phyloP scores from a whole-genome alignment of 2,113 vertebrate genomes.

The Cygnus atratus region DNA sequence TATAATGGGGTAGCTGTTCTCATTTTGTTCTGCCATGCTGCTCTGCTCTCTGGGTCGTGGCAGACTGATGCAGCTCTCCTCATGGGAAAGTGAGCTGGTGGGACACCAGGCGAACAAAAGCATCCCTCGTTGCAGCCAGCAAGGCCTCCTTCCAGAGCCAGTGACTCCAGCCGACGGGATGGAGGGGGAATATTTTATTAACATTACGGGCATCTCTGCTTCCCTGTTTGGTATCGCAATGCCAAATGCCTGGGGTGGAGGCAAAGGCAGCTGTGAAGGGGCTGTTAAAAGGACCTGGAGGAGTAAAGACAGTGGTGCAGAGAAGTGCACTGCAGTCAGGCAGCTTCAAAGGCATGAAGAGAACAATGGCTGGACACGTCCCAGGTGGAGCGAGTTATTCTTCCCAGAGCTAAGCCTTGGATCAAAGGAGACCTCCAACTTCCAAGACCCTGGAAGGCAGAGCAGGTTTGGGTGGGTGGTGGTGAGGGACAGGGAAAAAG shows the following conservation, averaged over 20 bases:
- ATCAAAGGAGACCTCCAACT: slow-evolving; percentile 24
- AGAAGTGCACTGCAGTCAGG: neutral
- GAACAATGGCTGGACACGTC: slow-evolving; percentile 30
- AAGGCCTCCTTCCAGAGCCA: neutral
- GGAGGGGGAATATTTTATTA: neutral
- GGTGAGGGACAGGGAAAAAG: neutral
- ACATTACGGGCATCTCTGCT: neutral
- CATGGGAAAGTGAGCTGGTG: neutral
- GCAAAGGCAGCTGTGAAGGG: slow-evolving; percentile 15
- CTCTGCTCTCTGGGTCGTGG: neutral
- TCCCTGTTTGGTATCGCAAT: neutral
- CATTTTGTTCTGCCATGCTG: neutral
- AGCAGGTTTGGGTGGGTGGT: neutral
- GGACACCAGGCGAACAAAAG: neutral
- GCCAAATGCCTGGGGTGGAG: neutral
- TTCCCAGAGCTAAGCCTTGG: neutral
- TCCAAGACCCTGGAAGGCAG: neutral
- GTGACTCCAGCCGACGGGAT: neutral
- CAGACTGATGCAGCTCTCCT: neutral
- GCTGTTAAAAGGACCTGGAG: neutral
- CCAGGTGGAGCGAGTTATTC: neutral
- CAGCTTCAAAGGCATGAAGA: slow-evolving; percentile 25
- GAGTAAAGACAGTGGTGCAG: neutral
- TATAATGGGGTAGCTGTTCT: neutral
- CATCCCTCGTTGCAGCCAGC: neutral